Base-by-base conservation (phyloP, 2,797 vertebrate genomes). In the Antennarius maculatus region DNA sequence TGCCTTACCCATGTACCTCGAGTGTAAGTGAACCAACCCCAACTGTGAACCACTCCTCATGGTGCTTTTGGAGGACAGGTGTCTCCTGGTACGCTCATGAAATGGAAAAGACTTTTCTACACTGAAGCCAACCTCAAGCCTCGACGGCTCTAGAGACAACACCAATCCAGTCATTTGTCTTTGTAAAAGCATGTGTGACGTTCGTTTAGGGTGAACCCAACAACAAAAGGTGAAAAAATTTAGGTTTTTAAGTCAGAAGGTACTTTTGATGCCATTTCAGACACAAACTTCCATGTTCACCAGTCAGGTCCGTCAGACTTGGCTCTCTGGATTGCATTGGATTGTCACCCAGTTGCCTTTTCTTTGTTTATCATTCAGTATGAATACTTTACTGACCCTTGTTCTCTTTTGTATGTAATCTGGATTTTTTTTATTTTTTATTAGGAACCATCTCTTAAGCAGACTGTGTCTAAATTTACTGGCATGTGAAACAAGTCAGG, bases 1-100 rank as follows among this genome's bases (percentile, higher is more conserved):
- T 63, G 66, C 57, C 62, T 71, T 49, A 53, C 39, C 67, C 23
- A 16, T 7, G 9, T 39, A 37, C n/a, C 31, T 52, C 43, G 14
- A 15, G 15, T 37, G n/a, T 3, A 16, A 46, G 43, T 54, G 16
- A 66, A 48, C 39, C 11, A 7, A 68, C 54, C 18, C 39, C 16
- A 34, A 34, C 31, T 34, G 31, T 34, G 31, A 34, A 5, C 31
- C 5, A 55, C 28, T 8, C 62, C 27, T 50, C 14, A 48, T 17
- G 9, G 13, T 9, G 23, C 47, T 37, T 18, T 29, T 2, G 14
- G 12, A 1, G 46, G 14, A 46, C 29, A 13, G 27, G 14, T 41
- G 34, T 43, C 23, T 3, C 45, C 17, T 0, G 16, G 41, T 34
- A 3, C 50, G 9, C 16, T 2, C 2, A 37, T 37, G 9, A 16